Evolutionary conservation across 2,113 vertebrate genomes (phyloP), one percentile per base, ranked within the genome.

Genomic region (Gnathonemus longibarbis): DNA sequence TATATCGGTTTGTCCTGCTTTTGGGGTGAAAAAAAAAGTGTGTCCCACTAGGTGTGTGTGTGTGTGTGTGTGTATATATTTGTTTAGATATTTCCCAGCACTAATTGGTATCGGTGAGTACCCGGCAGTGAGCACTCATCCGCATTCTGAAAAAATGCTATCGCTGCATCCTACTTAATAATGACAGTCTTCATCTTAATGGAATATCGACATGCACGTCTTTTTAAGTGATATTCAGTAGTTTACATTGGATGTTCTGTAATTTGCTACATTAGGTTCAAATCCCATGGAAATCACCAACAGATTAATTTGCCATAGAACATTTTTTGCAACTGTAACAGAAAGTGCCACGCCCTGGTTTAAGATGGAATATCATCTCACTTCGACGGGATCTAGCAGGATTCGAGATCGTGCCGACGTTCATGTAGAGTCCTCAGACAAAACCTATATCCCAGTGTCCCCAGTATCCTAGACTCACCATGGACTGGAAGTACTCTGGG

Each of bases 401-500:
- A 39, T 42, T 9, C 15, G 35, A 15, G n/a, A 58, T 15, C 39
- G 2, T 17, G 48, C 0, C 0, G 5, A 35, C 11, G 15, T 17
- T 53, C 48, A 53, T 2, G 49, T 9, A 87, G 27, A 87, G 21
- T 86, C 42, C 84, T 49, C 42, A 86, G 46, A 27, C 27, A 31
- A n/a, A 31, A 62, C 35, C 27, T 21, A 35, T 5, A 45, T 45
- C 19, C 39, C 39, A 42, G 31, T 58, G 70, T 21, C 17, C 7
- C 19, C 35, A 45, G 49, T 17, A 21, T 19, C 35, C 13, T 42
- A 89, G 94, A 95, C 98, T 97, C 94, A 99, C 98, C 88, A 96
- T 91, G 91, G 98, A 96, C 90, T 97, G 98, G 94, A 99, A 99
- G 95, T 99, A 99, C 93, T 99, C 98, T 7, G 98, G 98, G 89